phyloP scores from a whole-genome alignment of 1,140 invertebrate genomes.

The Schlechtendalia chinensis region DNA sequence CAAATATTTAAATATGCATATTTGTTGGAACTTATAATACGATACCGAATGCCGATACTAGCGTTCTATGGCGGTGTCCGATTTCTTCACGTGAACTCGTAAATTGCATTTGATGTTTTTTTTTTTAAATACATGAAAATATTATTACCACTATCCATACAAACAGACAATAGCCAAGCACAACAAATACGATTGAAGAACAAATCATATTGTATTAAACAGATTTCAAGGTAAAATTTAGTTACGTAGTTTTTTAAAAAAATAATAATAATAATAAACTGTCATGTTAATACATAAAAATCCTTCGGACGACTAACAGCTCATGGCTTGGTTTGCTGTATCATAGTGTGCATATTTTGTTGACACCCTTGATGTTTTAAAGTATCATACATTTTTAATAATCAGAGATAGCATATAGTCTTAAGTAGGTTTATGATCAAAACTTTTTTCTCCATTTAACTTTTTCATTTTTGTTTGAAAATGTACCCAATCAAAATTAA shows the following conservation, averaged over 20 bases:
- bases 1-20: no score
- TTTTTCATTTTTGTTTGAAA: not conserved
- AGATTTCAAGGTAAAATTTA: conserved; percentile 13
- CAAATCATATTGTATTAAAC: conserved; percentile 23
- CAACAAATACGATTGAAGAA: conserved; percentile 32
- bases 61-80: no score
- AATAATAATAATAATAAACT: no score
- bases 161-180: conserved; percentile 35
- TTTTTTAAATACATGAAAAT: conserved; percentile 33
- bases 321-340: not conserved
- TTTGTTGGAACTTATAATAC: no score
- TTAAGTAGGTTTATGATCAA: not conserved
- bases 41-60: not conserved
- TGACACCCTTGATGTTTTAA: not conserved
- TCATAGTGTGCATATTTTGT: not conserved
- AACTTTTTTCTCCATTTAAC: not conserved
- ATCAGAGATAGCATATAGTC: not conserved
- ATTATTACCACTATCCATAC: conserved; percentile 35
- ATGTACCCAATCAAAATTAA: not conserved
- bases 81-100: not conserved
- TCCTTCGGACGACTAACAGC: not conserved
- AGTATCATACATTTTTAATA: conserved; percentile 16
- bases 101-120: not conserved
- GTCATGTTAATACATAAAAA: no score
- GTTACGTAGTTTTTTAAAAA: no score